A percentile compares a stretch with the other conserved stretches of the same genome.
Conservation (phyloP, 1,140 invertebrate species). For the Bilobella aurantiaca region DNA sequence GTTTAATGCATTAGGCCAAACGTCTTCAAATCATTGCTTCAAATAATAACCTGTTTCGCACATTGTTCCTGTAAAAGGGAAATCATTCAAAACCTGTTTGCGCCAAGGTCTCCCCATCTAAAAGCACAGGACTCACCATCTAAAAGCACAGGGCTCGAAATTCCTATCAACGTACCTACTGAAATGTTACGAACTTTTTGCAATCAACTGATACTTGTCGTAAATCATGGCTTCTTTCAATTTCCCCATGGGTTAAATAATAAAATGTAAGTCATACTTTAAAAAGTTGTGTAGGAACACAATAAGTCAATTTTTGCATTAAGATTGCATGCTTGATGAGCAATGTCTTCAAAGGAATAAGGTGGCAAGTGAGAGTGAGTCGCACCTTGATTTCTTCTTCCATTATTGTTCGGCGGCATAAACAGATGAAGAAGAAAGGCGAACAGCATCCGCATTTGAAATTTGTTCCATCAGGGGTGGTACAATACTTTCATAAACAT, state of each 20-base stretch:
- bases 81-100: too few species aligned
- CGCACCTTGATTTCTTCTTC: neutral
- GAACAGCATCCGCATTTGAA: too few species aligned
- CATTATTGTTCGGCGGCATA: neutral
- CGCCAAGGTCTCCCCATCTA: too few species aligned
- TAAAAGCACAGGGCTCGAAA: too few species aligned
- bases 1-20: too few species aligned
- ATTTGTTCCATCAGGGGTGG: neutral
- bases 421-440: neutral
- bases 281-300: constrained; percentile 12
- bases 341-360: neutral
- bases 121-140: too few species aligned
- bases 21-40: too few species aligned
- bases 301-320: neutral
- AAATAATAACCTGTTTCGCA: too few species aligned
- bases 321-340: constrained; percentile 5
- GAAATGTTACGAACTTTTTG: constrained; percentile 14
- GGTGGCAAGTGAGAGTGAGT: constrained; percentile 10
- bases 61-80: too few species aligned
- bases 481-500: neutral
- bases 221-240: neutral
- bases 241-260: neutral
- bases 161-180: too few species aligned
- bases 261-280: constrained; percentile 9
- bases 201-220: neutral